These are phyloP conservation scores for Micromussa lordhowensis DNA, from an alignment of 92 coral and sea anemone species.

Conservation along the genomic window DNA sequence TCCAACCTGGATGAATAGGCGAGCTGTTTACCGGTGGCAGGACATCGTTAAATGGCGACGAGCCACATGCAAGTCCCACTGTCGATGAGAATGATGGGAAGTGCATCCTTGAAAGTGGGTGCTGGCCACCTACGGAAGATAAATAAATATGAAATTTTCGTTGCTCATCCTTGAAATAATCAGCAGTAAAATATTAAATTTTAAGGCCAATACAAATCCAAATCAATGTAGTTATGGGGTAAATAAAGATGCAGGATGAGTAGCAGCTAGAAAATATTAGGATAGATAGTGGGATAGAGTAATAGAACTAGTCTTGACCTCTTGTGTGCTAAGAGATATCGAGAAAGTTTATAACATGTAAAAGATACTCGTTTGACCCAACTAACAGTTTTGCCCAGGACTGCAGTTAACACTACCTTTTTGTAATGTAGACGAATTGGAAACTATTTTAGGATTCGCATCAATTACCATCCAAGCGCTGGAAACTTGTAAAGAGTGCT, in stretches of 20 bases:
- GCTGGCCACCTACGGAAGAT: constrained; percentile 10
- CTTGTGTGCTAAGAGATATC: background rate
- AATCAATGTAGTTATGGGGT: background rate
- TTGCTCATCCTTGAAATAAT: background rate
- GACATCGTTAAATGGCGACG: constrained; percentile 15
- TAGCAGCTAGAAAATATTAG: too few relatives aligned
- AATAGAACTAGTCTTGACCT: too few relatives aligned
- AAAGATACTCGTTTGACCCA: too few relatives aligned
- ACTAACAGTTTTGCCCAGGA: too few relatives aligned
- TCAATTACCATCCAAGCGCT: too few relatives aligned
- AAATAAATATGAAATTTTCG: background rate
- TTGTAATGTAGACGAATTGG: too few relatives aligned
- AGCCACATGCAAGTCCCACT: background rate
- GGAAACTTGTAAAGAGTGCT: too few relatives aligned
- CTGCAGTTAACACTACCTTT: too few relatives aligned
- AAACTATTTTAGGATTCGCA: too few relatives aligned
- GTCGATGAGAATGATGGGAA: background rate
- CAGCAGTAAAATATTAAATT: background rate
- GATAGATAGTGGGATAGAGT: background rate
- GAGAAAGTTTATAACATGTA: too few relatives aligned
- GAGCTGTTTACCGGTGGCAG: background rate
- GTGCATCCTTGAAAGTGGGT: background rate
- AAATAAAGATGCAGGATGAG: background rate
- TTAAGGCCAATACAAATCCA: background rate
- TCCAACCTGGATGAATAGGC: background rate